Evolutionary conservation across 2,888 invertebrate genomes (phyloP), one percentile per base, ranked within the genome.

Genomic region (Limnephilus marmoratus): DNA sequence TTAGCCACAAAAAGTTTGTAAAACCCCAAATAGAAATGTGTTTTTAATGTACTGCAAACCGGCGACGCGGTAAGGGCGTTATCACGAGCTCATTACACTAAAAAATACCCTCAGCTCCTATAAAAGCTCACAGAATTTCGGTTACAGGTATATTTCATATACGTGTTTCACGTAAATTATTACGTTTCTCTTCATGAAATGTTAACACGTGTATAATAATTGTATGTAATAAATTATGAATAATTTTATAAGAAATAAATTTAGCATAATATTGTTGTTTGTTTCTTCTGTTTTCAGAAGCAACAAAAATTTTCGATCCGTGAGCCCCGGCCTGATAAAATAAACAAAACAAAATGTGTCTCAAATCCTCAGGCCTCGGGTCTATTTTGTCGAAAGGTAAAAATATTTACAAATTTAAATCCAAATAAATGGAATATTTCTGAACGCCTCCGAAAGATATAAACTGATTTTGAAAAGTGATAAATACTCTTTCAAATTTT

Each of bases 41-140:
- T 93, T 93, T 93, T 93, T 93, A 93, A 93, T 93, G 93, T 92
- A 92, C 91, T 91, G 91, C 85, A 90, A 90, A 91, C 91, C 87
- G 88, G 29, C 68, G 88, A 89, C 85, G 91, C 37, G 86, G 92
- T 86, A 83, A 90, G 89, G 90, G 85, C 90, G 88, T 87, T 93
- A 93, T 93, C 93, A 93, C 91, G 91, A 90, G 82, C 93, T 92
- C 93, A 93, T 93, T 92, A 93, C 90, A 88, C 90, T 85, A 3
- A 53, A 88, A 53, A 88, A 34, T 87, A 29, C 87, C 53, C 29
- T 24, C 13, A 29, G 68, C 53, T 34, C 29, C 18, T 31, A 80
- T 88, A 88, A 88, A 88, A 53, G 88, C 88, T 53, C 88, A 68
- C 15, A 31, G n/a, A 18, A 88, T 88, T 85, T 37, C 12, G 53